Base-by-base conservation (phyloP, 1,140 invertebrate species). In the Diabrotica virgifera region DNA sequence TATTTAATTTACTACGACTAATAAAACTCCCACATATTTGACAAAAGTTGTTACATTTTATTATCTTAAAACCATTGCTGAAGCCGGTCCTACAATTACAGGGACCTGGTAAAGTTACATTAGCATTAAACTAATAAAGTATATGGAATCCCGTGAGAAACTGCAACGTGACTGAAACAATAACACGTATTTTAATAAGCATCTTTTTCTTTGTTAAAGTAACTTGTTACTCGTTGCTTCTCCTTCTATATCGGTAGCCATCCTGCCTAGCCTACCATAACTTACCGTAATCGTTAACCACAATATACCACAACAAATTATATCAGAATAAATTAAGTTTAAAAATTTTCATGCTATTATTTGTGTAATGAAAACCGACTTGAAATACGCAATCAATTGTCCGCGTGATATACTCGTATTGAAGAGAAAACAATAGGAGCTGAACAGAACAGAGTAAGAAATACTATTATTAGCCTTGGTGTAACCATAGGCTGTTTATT, bases 171-270 rank as follows among this genome's bases (percentile, higher is more conserved):
- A 72, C 70, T 70, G 65, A 69, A 72, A 72, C 70, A 70, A 72
- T 72, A 72, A 72, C 70, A 70, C 70, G 70, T 72, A 72, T 72
- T 72, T 72, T 70, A 72, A 72, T 72, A 72, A 72, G 70, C 67
- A 67, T 65, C 10, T 14, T 59, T 58, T 35, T 69, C 70, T 62
- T 64, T 59, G 37, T 72, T 59, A 13, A 6, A 55, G 35, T n/a
- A 51, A 51, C 36, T 36, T 13, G 5, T 24, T 24, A 5, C 24
- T 11, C 37, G 13, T 35, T 62, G 14, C 11, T 11, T 36, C 8
- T 35, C 62, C 11, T 69, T 65, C 63, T 62, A 54, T 24, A 65
- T 63, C 56, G 14, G n/a, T 55, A 51, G 36, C 61, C 62, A 62
- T 59, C 62, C 62, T 67, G 70, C 51, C 59, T 62, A 70, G 60